phyloP scores from a whole-genome alignment of 2,888 invertebrate species.

The Sepiola atlantica region DNA sequence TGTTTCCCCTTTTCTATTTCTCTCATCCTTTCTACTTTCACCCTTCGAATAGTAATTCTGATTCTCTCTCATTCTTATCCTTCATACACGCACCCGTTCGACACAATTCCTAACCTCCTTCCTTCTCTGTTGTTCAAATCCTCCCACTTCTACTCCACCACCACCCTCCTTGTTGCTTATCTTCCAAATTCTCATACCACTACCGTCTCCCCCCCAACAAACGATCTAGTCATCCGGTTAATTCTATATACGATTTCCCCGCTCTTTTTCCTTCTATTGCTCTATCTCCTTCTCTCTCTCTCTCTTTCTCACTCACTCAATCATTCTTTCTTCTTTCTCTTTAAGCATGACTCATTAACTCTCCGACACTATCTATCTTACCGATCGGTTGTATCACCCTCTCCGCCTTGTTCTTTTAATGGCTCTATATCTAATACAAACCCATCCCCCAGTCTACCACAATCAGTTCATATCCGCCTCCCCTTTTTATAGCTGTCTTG shows the following conservation, averaged over 20 bases:
- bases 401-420: neutral
- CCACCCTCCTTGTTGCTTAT: neutral
- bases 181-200: neutral
- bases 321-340: neutral
- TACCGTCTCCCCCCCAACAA: neutral
- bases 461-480: neutral
- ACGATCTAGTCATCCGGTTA: slow-evolving; percentile 12
- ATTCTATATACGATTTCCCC: neutral
- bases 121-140: neutral
- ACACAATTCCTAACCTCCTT: too few species aligned
- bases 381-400: neutral
- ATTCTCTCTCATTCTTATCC: neutral
- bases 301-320: neutral
- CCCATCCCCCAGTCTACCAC: neutral
- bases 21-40: neutral
- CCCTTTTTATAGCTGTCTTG: neutral
- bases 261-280: neutral
- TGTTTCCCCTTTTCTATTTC: neutral
- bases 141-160: neutral
- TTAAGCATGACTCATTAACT: neutral
- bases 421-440: neutral
- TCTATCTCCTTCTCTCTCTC: neutral
- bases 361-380: neutral
- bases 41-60: neutral
- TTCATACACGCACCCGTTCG: too few species aligned